These are phyloP conservation scores for Ochropleura plecta DNA, from an alignment of 2,888 invertebrate genomes.

Conservation along the genomic window DNA sequence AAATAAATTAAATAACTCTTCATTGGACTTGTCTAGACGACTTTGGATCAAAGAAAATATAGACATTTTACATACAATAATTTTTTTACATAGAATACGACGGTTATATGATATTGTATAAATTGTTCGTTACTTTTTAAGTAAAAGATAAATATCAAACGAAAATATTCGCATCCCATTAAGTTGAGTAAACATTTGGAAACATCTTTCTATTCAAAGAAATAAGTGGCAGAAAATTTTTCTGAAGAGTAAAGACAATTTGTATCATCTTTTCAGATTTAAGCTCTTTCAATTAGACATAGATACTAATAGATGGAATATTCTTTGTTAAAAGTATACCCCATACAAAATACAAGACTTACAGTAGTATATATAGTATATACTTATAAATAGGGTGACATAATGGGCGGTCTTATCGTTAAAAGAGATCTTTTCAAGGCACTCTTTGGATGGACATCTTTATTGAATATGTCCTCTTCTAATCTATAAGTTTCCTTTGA, in stretches of 20 bases:
- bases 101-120: neutral
- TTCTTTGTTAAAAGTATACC: too few species aligned
- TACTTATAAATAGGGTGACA: too few species aligned
- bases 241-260: neutral
- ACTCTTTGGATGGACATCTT: too few species aligned
- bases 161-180: slow-evolving; percentile 2
- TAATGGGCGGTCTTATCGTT: too few species aligned
- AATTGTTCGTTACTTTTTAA: neutral
- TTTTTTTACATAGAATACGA: neutral
- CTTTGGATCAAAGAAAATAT: neutral
- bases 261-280: neutral
- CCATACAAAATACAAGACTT: too few species aligned
- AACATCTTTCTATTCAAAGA: neutral
- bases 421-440: too few species aligned
- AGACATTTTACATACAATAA: slow-evolving; percentile 3
- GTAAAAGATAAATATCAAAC: neutral
- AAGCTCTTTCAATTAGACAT: neutral
- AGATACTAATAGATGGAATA: too few species aligned
- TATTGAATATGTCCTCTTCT: too few species aligned
- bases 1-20: neutral
- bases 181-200: slow-evolving; percentile 2
- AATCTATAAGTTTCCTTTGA: too few species aligned
- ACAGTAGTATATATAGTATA: too few species aligned
- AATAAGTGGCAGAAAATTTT: slow-evolving; percentile 3
- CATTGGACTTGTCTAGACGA: neutral